A percentile compares a stretch with the other conserved stretches of the same genome.
phyloP scores from a whole-genome alignment of 2,888 invertebrate genomes.

The Thymelicus acteon region DNA sequence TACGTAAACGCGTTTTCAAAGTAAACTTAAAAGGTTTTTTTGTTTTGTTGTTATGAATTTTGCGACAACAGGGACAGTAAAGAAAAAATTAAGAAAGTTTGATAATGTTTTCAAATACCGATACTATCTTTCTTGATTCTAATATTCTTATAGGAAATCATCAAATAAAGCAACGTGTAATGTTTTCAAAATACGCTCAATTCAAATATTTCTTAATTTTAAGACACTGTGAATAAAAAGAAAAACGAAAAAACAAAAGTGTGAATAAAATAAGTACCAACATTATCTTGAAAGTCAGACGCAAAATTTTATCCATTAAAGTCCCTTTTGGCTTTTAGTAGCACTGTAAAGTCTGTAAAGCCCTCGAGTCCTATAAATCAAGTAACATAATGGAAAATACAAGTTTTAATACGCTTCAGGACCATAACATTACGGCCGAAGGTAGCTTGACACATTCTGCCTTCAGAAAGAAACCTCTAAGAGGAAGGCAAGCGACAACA shows the following conservation, averaged over 20 bases:
- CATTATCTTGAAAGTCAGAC: not conserved
- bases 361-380: conserved; percentile 32
- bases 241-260: not conserved
- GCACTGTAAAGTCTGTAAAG: conserved; percentile 8
- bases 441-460: conserved; percentile 17
- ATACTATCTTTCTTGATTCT: too few relatives aligned
- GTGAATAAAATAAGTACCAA: not conserved
- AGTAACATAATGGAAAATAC: conserved; percentile 25
- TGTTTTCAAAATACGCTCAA: too few relatives aligned
- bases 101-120: too few relatives aligned
- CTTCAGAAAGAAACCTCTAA: conserved; percentile 8
- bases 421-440: conserved; percentile 13
- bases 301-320: conserved; percentile 34
- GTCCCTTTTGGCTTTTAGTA: conserved; percentile 32
- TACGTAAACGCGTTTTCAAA: too few relatives aligned
- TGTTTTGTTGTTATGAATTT: too few relatives aligned
- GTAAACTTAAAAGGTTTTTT: too few relatives aligned
- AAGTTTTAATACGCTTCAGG: conserved; percentile 19
- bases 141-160: too few relatives aligned
- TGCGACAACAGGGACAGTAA: too few relatives aligned
- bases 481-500: conserved; percentile 13
- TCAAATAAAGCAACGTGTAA: too few relatives aligned
- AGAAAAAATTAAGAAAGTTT: too few relatives aligned
- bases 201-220: too few relatives aligned
- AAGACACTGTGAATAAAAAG: too few relatives aligned